phyloP scores from a whole-genome alignment of 2,113 vertebrate genomes.

The Pan troglodytes region NHGRI_mPanTro3-v2.1_pri NC_072398.2:141514501-141515000 shows the following conservation, averaged over 20 bases:
- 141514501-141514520: background rate
- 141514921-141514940: background rate
- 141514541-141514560: background rate
- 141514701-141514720: background rate
- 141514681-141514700: background rate
- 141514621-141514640: background rate
- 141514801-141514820: background rate
- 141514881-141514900: background rate
- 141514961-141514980: background rate
- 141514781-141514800: background rate
- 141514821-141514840: background rate
- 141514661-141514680: background rate
- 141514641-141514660: background rate
- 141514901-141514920: background rate
- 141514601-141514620: background rate
- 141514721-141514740: background rate
- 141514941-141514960: background rate
- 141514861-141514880: background rate
- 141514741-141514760: background rate
- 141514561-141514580: background rate
- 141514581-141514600: background rate
- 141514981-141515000: background rate
- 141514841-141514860: background rate
- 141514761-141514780: background rate
- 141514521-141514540: background rate